Conservation (phyloP, 2,797 vertebrate species). For the Tauraco hartlaubi region DNA sequence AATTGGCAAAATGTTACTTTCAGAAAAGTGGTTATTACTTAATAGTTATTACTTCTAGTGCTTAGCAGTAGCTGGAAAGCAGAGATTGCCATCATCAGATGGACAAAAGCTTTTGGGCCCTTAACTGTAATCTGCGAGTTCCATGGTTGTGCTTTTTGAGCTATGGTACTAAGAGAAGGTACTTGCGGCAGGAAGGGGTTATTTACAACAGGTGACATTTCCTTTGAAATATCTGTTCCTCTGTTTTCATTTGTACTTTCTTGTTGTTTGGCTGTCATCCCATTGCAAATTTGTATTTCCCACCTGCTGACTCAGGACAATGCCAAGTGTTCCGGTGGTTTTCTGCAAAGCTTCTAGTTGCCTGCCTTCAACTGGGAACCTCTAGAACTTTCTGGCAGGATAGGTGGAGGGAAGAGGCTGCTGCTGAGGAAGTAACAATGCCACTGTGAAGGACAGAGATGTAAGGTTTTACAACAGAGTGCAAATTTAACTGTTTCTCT, state of each 20-base stretch:
- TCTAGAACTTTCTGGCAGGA: background rate
- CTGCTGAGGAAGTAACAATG: background rate
- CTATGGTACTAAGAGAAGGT: background rate
- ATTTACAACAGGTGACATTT: background rate
- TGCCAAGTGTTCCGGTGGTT: background rate
- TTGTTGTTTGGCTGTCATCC: background rate
- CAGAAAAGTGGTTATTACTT: background rate
- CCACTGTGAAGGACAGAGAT: background rate
- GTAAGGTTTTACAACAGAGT: background rate
- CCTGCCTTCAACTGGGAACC: background rate
- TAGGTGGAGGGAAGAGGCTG: background rate
- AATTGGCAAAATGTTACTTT: background rate
- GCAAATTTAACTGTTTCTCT: background rate
- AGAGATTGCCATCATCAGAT: background rate
- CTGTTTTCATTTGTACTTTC: background rate
- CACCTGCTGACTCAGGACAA: background rate
- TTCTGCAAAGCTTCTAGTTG: background rate
- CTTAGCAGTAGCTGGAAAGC: background rate
- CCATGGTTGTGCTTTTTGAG: background rate
- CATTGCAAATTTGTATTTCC: background rate
- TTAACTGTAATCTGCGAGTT: too few relatives aligned
- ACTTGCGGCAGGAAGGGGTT: fast-evolving
- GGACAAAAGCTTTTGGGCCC: background rate
- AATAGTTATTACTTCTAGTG: background rate
- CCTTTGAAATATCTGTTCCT: background rate